These are phyloP conservation scores for Misgurnus anguillicaudatus DNA, from an alignment of 2,113 vertebrate genomes.

Conservation along the genomic window DNA sequence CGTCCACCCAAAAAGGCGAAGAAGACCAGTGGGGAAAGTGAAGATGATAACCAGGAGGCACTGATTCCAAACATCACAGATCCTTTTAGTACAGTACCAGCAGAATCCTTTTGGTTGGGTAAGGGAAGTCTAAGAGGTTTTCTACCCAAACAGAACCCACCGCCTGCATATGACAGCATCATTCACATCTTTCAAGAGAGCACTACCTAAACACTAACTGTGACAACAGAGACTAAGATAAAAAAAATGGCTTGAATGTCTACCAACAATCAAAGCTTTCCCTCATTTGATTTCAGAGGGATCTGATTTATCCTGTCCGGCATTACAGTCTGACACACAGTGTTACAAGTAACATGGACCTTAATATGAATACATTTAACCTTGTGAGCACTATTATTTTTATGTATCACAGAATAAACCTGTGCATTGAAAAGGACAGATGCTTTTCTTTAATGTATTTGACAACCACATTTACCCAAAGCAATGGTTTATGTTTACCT, in stretches of 20 bases:
- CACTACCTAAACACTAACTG: slow-evolving; percentile 65
- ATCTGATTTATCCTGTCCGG: background rate
- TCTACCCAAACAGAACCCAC: slow-evolving; percentile 80
- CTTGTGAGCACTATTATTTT: background rate
- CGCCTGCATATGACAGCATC: slow-evolving; percentile 90
- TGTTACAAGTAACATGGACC: background rate
- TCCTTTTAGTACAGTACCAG: slow-evolving; percentile 61
- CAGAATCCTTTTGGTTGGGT: slow-evolving; percentile 86
- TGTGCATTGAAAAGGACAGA: too few relatives aligned
- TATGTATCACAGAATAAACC: background rate
- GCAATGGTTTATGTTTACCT: too few relatives aligned
- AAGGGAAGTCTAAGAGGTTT: slow-evolving; percentile 80
- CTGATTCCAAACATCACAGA: slow-evolving; percentile 72
- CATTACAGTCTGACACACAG: background rate
- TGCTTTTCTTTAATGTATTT: too few relatives aligned
- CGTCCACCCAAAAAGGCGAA: slow-evolving; percentile 81
- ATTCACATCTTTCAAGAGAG: slow-evolving; percentile 89
- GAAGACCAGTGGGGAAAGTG: slow-evolving; percentile 76
- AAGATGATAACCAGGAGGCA: slow-evolving; percentile 76
- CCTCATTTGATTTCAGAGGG: background rate
- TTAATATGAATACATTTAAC: background rate
- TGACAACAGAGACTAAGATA: background rate
- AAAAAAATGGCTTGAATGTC: background rate
- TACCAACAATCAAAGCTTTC: too few relatives aligned
- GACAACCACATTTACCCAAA: background rate